Evolutionary conservation across 1,140 invertebrate species (phyloP).

Genomic region (Elysia chlorotica): DNA sequence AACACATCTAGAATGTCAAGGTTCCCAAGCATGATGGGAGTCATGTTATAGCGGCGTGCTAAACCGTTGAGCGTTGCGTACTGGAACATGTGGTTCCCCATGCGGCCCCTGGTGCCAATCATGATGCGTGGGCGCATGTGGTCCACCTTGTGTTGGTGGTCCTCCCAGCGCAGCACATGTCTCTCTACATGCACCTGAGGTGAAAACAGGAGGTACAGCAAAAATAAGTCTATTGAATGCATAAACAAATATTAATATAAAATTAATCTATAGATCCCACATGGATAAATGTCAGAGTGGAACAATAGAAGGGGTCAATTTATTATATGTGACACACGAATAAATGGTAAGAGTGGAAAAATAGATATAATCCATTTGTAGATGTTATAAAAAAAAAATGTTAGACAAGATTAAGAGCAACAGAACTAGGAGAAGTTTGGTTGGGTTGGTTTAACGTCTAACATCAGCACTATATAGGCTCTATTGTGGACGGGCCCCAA

Average conservation of each 20-base stretch:
- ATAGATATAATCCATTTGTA: too few species aligned
- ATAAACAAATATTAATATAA: constrained; percentile 1
- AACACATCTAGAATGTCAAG: constrained; percentile 37
- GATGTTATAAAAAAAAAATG: too few species aligned
- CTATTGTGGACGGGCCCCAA: too few species aligned
- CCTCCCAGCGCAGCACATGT: constrained; percentile 12
- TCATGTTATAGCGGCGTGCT: constrained; percentile 38
- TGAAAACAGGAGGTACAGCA: neutral
- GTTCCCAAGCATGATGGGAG: constrained; percentile 32
- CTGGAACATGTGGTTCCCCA: constrained; percentile 50
- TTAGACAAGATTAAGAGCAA: too few species aligned
- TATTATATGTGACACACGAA: neutral
- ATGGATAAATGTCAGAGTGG: neutral
- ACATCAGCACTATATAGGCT: too few species aligned
- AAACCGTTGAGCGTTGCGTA: constrained; percentile 40
- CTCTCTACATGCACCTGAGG: constrained; percentile 12
- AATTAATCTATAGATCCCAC: neutral
- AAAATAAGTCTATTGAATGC: constrained; percentile 1
- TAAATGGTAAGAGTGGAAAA: too few species aligned
- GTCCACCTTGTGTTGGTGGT: constrained; percentile 6
- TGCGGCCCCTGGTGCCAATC: constrained; percentile 36
- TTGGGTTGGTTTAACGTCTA: too few species aligned
- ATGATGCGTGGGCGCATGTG: constrained; percentile 21
- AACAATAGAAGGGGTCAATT: neutral
- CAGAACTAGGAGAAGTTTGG: too few species aligned